Evolutionary conservation across 1,140 invertebrate species (phyloP), one percentile per base, ranked within the genome.

Genomic region (Zaprionus tsacasi): DNA sequence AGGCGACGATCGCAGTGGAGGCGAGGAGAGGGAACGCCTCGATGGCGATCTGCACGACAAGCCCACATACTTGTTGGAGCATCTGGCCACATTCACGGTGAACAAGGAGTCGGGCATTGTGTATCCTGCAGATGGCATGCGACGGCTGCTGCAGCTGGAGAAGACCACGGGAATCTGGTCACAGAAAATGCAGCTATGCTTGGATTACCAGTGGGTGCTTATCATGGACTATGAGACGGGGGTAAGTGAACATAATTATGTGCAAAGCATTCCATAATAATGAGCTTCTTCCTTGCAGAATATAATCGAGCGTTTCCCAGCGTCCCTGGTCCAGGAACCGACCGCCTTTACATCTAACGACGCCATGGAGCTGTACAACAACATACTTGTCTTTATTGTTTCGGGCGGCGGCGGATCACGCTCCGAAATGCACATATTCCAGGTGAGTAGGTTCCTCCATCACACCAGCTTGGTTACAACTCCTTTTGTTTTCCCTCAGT

Each of bases 361-460:
- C 93, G 97, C 97, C 11, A 97, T 97, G 93, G 98, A 99, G 93
- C 96, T 99, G 90, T 99, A 99, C 93, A 99, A 99, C 93, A 99
- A 99, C 93, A 98, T 99, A 83, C 94, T 99, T 78, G 96, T 99
- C 21, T 99, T 99, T 93, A 98, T 99, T 67, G 98, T 99, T 35
- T 95, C 95, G 1, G 95, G 95, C 38, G 94, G 90, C 78, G 91
- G 85, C 78, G 93, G 93, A 69, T 95, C 96, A 57, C 94, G 95
- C 27, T 95, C 97, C 2, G 99, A 99, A 94, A 99, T 99, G 96
- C 99, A 99, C 93, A 99, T 99, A 92, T 99, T 99, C 93, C 99
- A 99, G 94, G 89, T 92, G 59, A 75, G 67, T 66, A 36, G n/a
- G 17, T 50, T 10, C 17, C 45, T 50, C 7, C 5, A 10, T 6